Evolutionary conservation across 2,113 vertebrate species (phyloP), one percentile per base, ranked within the genome.

Genomic region (Echinops telfairi): DNA sequence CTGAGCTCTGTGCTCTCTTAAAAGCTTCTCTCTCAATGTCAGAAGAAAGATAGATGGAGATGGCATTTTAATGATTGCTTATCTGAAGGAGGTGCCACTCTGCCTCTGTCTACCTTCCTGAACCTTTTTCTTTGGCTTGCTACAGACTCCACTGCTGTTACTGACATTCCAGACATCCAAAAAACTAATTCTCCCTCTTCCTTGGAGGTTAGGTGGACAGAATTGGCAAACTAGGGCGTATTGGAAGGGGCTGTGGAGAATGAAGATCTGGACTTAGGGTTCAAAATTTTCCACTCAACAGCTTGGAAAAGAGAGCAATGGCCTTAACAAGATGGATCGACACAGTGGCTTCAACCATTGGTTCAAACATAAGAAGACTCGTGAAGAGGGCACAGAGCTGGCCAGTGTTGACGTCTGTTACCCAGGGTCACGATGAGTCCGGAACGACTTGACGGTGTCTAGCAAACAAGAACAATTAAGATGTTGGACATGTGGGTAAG

Each of bases 21-120:
- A 96, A 95, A 95, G 81, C 91, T 95, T 95, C 95, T 97, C 96
- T 90, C 86, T 97, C 94, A 95, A 90, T 93, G 97, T 97, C 96
- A 96, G 89, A 95, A 92, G 92, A 80, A 77, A 88, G 92, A 17
- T 3, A 91, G 88, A 92, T 80, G 23, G 94, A 88, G 90, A 93
- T 29, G 43, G 91, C 88, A 73, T 95, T 94, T 94, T 94, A 87
- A 86, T 38, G 88, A 57, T 58, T 79, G 70, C 89, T 89, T 76
- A 38, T 62, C 94, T 62, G 64, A 93, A 93, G 25, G 47, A 91
- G 83, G 75, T 43, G 75, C 79, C 78, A 31, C 6, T 43, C 81
- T 83, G 94, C 62, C 88, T 40, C 86, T n/a, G 10, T 70, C 73
- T 91, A 0, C 64, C 90, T 90, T 82, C 77, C 47, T 79, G 75